Conservation (phyloP, 2,797 vertebrate species). For the Sorex maritimensis region DNA sequence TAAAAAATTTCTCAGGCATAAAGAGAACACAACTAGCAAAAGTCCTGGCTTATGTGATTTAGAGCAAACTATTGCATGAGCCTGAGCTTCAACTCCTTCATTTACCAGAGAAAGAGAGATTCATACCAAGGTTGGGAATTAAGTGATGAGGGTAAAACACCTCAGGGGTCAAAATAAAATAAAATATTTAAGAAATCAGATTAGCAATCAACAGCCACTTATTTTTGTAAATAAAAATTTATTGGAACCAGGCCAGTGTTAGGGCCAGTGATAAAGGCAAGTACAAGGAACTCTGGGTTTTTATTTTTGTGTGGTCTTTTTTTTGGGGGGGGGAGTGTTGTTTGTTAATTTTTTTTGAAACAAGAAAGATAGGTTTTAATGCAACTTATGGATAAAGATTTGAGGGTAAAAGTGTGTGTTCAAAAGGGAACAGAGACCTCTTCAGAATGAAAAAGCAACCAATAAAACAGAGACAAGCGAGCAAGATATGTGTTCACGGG, state of each 20-base stretch:
- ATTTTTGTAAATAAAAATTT: constrained; percentile 49
- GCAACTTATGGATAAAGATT: too few relatives aligned
- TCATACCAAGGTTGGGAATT: background rate
- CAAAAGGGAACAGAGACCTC: too few relatives aligned
- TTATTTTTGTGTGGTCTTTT: too few relatives aligned
- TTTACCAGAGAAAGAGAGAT: background rate
- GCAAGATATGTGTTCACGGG: too few relatives aligned
- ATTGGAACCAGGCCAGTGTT: background rate
- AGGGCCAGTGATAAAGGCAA: background rate
- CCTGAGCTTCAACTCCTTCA: background rate
- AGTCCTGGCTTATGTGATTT: background rate
- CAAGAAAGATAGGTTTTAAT: too few relatives aligned
- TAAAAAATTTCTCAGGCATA: too few relatives aligned
- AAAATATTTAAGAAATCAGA: constrained; percentile 8
- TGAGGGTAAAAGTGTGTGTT: too few relatives aligned
- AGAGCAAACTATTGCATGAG: background rate
- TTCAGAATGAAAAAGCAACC: too few relatives aligned
- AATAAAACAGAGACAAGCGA: too few relatives aligned
- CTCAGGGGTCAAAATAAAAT: background rate
- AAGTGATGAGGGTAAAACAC: background rate
- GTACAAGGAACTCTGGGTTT: background rate
- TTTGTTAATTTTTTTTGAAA: too few relatives aligned
- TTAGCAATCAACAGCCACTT: background rate
- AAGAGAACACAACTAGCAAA: too few relatives aligned
- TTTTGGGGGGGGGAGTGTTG: too few relatives aligned